phyloP scores from a whole-genome alignment of 2,888 invertebrate species.

The Aleiodes alternator region DNA sequence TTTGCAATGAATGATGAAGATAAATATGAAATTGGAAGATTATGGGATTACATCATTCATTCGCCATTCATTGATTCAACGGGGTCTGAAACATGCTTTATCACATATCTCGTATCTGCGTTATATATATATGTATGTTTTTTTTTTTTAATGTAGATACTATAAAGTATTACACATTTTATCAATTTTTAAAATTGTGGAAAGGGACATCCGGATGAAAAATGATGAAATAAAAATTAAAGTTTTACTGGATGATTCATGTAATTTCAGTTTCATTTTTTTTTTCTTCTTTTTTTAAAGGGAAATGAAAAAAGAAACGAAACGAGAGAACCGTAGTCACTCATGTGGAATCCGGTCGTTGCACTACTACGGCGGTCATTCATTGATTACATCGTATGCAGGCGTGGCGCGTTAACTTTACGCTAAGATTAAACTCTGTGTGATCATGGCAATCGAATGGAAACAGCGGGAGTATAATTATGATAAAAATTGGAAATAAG shows the following conservation, averaged over 20 bases:
- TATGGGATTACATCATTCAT: too few relatives aligned
- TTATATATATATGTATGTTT: background rate
- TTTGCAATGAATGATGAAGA: slow-evolving; percentile 8
- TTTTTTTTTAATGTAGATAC: background rate
- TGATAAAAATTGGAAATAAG: background rate
- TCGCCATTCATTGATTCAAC: slow-evolving; percentile 13
- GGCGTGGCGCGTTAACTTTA: slow-evolving; percentile 49
- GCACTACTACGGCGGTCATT: slow-evolving; percentile 51
- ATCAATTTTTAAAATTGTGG: background rate
- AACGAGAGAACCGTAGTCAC: slow-evolving; percentile 24
- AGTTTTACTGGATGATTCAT: slow-evolving; percentile 18
- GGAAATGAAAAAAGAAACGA: background rate
- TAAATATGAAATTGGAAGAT: background rate
- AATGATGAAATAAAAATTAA: background rate
- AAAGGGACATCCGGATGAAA: slow-evolving; percentile 3
- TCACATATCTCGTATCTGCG: background rate
- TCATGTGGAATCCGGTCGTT: slow-evolving; percentile 37
- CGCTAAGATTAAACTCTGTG: slow-evolving; percentile 37
- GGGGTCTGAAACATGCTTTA: background rate
- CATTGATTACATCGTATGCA: slow-evolving; percentile 55
- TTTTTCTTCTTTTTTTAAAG: slow-evolving; percentile 16
- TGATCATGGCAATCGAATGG: slow-evolving; percentile 36
- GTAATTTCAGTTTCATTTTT: slow-evolving; percentile 14
- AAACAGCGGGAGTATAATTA: slow-evolving; percentile 22
- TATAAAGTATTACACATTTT: background rate